phyloP scores from a whole-genome alignment of 2,113 vertebrate genomes.

The Ceratotherium simum region DNA sequence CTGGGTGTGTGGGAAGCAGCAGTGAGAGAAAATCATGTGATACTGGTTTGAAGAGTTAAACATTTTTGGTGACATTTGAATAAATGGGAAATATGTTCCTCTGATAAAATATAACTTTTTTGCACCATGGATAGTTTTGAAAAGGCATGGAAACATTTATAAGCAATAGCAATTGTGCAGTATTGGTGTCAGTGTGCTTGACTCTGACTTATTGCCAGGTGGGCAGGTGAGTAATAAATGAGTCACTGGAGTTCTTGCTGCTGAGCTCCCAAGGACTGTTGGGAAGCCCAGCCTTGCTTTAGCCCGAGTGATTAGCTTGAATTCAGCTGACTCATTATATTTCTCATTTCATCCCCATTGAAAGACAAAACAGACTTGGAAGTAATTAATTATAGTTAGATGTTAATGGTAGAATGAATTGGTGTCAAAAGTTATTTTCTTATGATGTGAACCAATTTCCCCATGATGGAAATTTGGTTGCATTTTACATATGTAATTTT shows the following conservation, averaged over 20 bases:
- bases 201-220: conserved; percentile 63
- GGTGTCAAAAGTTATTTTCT: conserved; percentile 15
- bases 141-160: background rate
- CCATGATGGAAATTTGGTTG: background rate
- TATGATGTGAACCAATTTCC: background rate
- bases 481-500: background rate
- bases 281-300: conserved; percentile 70
- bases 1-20: background rate
- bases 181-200: background rate
- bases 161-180: background rate
- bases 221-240: conserved; percentile 52
- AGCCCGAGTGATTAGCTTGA: conserved; percentile 67
- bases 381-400: conserved; percentile 44
- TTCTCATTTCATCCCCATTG: background rate
- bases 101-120: conserved; percentile 26
- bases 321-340: conserved; percentile 23
- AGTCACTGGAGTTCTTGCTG: conserved; percentile 63
- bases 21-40: background rate
- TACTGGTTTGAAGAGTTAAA: background rate
- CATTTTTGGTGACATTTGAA: conserved; percentile 33
- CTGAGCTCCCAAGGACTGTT: conserved; percentile 47
- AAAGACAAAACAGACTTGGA: conserved; percentile 40
- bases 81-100: background rate
- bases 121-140: conserved; percentile 20
- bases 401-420: background rate